Base-by-base conservation (phyloP, 2,113 vertebrate species). In the Nestor notabilis region DNA sequence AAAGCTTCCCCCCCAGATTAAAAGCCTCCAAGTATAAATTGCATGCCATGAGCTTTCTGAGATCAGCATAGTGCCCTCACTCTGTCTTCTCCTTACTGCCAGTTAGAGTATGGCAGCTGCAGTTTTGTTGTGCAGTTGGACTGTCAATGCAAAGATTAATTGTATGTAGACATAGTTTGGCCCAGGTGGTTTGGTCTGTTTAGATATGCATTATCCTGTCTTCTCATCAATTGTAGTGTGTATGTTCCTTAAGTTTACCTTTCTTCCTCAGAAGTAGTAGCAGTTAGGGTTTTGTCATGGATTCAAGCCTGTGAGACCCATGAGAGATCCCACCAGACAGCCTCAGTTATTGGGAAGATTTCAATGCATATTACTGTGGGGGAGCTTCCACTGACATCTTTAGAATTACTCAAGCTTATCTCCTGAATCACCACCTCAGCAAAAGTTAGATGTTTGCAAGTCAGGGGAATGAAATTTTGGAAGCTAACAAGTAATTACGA, bases 41-140 rank as follows among this genome's bases (percentile, higher is more conserved):
- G 5, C 27, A 13, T 52, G 47, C 31, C 21, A 21, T n/a, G 72
- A 46, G 17, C 53, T 69, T 63, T 11, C 17, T 25, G 18, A 65
- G 17, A 13, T 23, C 33, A 81, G 25, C 14, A 13, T 17, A 61
- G 29, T 17, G 25, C 13, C 11, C 31, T 17, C 5, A 15, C 2
- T 14, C 10, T 41, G 28, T 55, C 35, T 56, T 65, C 53, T 61
- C 11, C n/a, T 69, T 53, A 0, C 0, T 60, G 63, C 10, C 21
- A 44, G 10, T 53, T 70, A 37, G 49, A 37, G 8, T 6, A 25
- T 0, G 1, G 11, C 65, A 84, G 46, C 35, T 70, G 35, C 31
- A 77, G 10, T 23, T 84, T 47, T 37, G 25, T 49, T 24, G 33
- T 35, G 20, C 12, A 24, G 8, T 27, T 47, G 20, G 13, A 23